Evolutionary conservation across 2,113 vertebrate species (phyloP).

Genomic region (Prunella fulvescens): DNA sequence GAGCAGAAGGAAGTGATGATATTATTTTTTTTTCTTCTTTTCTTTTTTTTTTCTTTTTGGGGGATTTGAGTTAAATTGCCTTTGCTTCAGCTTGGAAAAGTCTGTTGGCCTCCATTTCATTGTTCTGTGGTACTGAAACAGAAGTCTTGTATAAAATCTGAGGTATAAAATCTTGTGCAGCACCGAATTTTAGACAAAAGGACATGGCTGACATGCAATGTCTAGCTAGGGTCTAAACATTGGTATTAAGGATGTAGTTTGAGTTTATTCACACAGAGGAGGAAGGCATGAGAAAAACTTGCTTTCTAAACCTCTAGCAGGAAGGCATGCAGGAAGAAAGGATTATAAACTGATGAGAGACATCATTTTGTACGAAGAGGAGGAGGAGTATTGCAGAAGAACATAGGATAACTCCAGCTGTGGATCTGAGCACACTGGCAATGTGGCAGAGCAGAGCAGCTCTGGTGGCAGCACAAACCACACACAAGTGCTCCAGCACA

Average conservation of each 20-base stretch:
- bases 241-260: background rate
- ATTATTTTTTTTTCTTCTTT: no score
- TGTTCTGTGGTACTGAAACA: background rate
- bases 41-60: background rate
- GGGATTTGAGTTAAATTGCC: background rate
- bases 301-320: background rate
- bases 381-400: background rate
- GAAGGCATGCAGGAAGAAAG: background rate
- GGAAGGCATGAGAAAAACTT: background rate
- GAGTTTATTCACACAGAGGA: background rate
- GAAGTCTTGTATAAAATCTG: background rate
- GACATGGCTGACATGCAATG: background rate
- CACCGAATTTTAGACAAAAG: background rate
- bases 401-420: background rate
- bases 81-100: background rate
- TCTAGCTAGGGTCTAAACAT: background rate
- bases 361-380: background rate
- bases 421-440: fast-evolving
- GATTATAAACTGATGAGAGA: background rate
- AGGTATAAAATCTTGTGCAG: background rate
- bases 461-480: no score
- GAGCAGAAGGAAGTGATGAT: background rate
- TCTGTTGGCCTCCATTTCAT: background rate
- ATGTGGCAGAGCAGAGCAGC: fast-evolving
- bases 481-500: fast-evolving